Evolutionary conservation across 2,113 vertebrate species (phyloP).

Genomic region (Psilopsiagon aymara): DNA sequence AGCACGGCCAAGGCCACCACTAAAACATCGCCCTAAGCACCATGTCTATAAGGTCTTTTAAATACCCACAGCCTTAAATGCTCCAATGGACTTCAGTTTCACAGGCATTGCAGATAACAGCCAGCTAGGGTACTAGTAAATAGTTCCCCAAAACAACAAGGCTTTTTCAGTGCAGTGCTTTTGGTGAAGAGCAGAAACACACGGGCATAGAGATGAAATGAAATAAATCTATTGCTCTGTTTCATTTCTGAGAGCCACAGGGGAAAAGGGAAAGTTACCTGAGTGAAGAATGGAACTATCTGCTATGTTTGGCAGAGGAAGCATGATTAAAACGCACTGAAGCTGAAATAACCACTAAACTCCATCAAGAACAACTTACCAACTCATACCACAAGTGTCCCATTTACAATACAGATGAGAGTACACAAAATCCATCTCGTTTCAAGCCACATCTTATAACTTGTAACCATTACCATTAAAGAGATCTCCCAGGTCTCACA

Average conservation of each 20-base stretch:
- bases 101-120: background rate
- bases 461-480: slow-evolving; percentile 13
- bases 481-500: background rate
- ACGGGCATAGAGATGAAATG: background rate
- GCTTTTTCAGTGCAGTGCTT: background rate
- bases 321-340: slow-evolving; percentile 71
- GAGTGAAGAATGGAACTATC: slow-evolving; percentile 52
- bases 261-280: slow-evolving; percentile 24
- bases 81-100: background rate
- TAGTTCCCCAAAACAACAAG: background rate
- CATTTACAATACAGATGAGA: slow-evolving; percentile 26
- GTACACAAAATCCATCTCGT: slow-evolving; percentile 39
- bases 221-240: background rate
- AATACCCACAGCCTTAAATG: background rate
- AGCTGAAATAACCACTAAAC: slow-evolving; percentile 64
- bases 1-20: background rate
- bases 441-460: slow-evolving; percentile 27
- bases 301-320: slow-evolving; percentile 39
- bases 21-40: background rate
- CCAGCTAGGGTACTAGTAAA: background rate
- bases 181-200: slow-evolving; percentile 8
- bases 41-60: accelerated
- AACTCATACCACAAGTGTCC: background rate
- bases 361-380: slow-evolving; percentile 40
- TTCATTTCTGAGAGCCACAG: background rate